Evolutionary conservation across 2,888 invertebrate genomes (phyloP).

Genomic region (Campoplex capitator): DNA sequence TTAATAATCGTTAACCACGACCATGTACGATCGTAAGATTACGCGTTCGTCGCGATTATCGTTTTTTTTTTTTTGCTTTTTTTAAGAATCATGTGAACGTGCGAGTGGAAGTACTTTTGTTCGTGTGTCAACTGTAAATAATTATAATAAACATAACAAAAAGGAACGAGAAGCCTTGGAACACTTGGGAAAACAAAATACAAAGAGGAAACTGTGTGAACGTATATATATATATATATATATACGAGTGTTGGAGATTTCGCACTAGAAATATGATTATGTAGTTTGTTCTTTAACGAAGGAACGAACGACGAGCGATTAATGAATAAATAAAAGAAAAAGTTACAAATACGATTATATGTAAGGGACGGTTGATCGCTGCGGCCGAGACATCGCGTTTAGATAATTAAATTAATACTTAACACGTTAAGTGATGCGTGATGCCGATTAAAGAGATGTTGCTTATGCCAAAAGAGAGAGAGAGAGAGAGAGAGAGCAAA

Average conservation of each 20-base stretch:
- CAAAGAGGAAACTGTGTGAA: conserved; percentile 40
- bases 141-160: conserved; percentile 54
- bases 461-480: conserved; percentile 66
- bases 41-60: conserved; percentile 4
- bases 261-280: conserved; percentile 36
- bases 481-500: background rate
- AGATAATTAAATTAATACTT: conserved; percentile 53
- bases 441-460: conserved; percentile 67
- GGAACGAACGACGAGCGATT: conserved; percentile 26
- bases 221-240: conserved; percentile 12
- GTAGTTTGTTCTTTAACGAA: conserved; percentile 44
- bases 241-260: conserved; percentile 19
- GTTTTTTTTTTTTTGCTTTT: conserved; percentile 59
- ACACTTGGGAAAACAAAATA: conserved; percentile 26
- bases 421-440: conserved; percentile 61
- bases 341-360: conserved; percentile 41
- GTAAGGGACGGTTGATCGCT: conserved; percentile 37
- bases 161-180: conserved; percentile 30
- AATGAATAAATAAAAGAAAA: conserved; percentile 34
- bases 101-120: conserved; percentile 67
- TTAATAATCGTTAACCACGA: conserved; percentile 40
- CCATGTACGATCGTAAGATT: conserved; percentile 9
- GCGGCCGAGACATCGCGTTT: conserved; percentile 54
- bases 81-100: conserved; percentile 51
- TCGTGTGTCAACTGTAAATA: conserved; percentile 71